A percentile compares a stretch with the other conserved stretches of the same genome.
Evolutionary conservation across 1,140 invertebrate species (phyloP).

Genomic region (Megathymus violae): DNA sequence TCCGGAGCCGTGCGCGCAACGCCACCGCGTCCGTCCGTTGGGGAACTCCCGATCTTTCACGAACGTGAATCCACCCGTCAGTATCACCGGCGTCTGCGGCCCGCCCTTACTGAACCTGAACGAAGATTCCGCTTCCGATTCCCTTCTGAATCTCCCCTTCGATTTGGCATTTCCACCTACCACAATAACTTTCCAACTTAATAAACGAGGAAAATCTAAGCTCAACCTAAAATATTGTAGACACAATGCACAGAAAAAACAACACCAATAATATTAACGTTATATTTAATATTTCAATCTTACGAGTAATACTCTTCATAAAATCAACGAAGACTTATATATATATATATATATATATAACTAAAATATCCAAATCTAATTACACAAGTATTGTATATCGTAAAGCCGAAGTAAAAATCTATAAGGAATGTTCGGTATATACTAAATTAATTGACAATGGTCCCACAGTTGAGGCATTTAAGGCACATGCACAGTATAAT

Average conservation of each 20-base stretch:
- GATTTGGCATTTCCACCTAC: conserved; percentile 35
- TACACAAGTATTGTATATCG: conserved; percentile 48
- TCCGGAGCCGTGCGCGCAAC: conserved; percentile 44
- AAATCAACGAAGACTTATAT: conserved; percentile 70
- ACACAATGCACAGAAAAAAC: conserved; percentile 40
- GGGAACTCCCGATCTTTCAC: conserved; percentile 53
- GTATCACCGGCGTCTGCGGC: conserved; percentile 49
- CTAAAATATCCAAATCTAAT: conserved; percentile 66
- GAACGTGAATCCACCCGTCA: conserved; percentile 50
- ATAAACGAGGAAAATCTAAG: conserved; percentile 3
- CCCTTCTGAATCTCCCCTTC: not conserved
- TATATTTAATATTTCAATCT: conserved; percentile 70
- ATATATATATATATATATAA: too few relatives aligned
- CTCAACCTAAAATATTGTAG: not conserved
- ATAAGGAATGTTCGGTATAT: conserved; percentile 73
- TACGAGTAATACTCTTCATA: conserved; percentile 78
- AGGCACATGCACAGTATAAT: conserved; percentile 57
- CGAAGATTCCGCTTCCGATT: conserved; percentile 27
- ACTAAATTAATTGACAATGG: conserved; percentile 63
- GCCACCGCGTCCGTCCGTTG: conserved; percentile 54
- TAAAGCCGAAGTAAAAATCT: conserved; percentile 60
- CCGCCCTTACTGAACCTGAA: conserved; percentile 50
- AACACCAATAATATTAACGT: conserved; percentile 56
- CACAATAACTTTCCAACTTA: conserved; percentile 11
- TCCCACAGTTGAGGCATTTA: conserved; percentile 60